phyloP scores from a whole-genome alignment of 1,140 invertebrate species.

The Zaprionus capensis region DNA sequence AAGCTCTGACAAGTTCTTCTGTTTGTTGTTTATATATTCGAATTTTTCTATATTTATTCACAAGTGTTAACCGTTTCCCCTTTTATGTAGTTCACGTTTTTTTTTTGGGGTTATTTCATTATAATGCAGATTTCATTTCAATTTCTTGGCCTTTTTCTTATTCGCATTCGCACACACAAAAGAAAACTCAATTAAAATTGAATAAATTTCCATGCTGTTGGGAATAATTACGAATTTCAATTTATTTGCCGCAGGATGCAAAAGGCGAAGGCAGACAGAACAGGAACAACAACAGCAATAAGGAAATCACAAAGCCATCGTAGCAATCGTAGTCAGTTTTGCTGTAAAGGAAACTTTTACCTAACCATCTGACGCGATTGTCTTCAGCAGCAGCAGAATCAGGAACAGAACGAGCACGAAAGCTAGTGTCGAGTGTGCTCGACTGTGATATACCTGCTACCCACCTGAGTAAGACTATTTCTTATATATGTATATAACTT shows the following conservation, averaged over 20 bases:
- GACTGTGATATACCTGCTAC: no score
- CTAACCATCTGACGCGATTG: constrained; percentile 34
- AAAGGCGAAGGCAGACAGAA: constrained; percentile 57
- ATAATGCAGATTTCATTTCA: constrained; percentile 77
- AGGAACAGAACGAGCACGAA: background rate
- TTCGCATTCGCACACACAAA: constrained; percentile 66
- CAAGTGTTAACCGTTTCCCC: background rate
- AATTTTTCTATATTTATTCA: background rate
- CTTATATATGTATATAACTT: no score
- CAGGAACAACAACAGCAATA: constrained; percentile 46
- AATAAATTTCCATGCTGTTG: constrained; percentile 81
- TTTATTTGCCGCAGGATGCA: constrained; percentile 78
- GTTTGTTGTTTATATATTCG: background rate
- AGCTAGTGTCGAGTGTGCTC: no score
- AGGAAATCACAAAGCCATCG: constrained; percentile 43
- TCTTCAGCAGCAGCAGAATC: constrained; percentile 7
- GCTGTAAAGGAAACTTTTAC: constrained; percentile 52
- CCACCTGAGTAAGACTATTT: no score
- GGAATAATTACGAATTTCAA: constrained; percentile 83
- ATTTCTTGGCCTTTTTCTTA: constrained; percentile 59
- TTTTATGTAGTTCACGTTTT: background rate
- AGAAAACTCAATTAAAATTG: constrained; percentile 82
- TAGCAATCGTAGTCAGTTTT: constrained; percentile 50
- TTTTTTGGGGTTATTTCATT: constrained; percentile 62
- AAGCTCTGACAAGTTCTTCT: background rate